phyloP scores from a whole-genome alignment of 2,113 vertebrate genomes.

The Alosa alosa region DNA sequence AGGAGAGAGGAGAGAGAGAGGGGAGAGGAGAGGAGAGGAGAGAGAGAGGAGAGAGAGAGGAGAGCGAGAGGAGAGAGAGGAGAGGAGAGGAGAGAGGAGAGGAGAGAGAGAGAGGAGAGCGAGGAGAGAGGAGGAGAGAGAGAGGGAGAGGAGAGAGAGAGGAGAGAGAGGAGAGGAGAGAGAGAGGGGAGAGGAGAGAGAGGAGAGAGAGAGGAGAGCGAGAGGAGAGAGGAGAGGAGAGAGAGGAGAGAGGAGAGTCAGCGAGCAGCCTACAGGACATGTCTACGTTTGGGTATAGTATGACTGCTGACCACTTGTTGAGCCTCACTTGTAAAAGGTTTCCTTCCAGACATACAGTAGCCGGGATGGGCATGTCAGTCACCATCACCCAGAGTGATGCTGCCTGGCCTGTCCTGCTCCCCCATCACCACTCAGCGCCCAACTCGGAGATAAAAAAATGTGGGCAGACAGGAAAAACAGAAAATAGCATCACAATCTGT shows the following conservation, averaged over 20 bases:
- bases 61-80: no score
- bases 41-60: no score
- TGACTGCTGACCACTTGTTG: not conserved
- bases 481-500: not conserved
- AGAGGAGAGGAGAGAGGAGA: no score
- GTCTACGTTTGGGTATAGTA: slow-evolving; percentile 1
- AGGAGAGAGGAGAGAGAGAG: no score
- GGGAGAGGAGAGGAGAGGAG: no score
- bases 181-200: no score
- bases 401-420: slow-evolving; percentile 5
- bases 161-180: no score
- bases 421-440: not conserved
- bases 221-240: not conserved
- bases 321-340: not conserved
- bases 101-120: no score
- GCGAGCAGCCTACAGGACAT: not conserved
- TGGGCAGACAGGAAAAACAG: not conserved
- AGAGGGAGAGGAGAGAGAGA: no score
- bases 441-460: slow-evolving; percentile 8
- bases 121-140: no score
- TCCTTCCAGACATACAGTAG: not conserved
- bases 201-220: no score
- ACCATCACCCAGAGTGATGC: slow-evolving; percentile 38
- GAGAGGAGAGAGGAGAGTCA: not conserved
- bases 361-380: slow-evolving; percentile 14